Percentiles rank a stretch among this genome's conserved stretches.
Conservation (phyloP, 2,797 vertebrate genomes). For the Poecilia wingei region DNA sequence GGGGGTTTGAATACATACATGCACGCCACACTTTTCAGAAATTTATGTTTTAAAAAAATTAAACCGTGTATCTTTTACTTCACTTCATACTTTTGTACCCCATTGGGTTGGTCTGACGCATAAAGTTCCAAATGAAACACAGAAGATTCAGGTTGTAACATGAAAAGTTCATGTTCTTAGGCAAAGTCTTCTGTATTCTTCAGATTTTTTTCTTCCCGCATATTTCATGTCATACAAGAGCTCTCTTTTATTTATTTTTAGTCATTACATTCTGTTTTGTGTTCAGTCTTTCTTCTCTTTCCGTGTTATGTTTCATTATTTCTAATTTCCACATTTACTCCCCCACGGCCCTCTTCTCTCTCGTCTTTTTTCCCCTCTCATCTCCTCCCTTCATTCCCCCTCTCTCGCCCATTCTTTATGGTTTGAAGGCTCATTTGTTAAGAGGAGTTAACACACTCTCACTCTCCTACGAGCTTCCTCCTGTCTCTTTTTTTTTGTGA, state of each 20-base stretch:
- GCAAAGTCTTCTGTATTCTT: background rate
- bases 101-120: background rate
- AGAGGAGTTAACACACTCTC: conserved; percentile 87
- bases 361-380: conserved; percentile 38
- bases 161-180: background rate
- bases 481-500: conserved; percentile 84
- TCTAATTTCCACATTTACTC: conserved; percentile 60
- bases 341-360: conserved; percentile 63
- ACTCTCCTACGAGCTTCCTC: conserved; percentile 83
- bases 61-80: background rate
- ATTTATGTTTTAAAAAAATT: background rate
- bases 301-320: conserved; percentile 16
- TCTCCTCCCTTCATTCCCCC: conserved; percentile 77
- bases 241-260: background rate
- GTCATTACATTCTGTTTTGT: conserved; percentile 1
- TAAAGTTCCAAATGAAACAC: background rate
- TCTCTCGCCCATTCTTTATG: conserved; percentile 92
- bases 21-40: background rate
- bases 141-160: background rate
- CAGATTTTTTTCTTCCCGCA: background rate
- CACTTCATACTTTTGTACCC: background rate
- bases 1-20: background rate
- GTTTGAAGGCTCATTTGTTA: conserved; percentile 99
- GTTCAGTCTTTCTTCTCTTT: conserved; percentile 13
- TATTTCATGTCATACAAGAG: conserved; percentile 27